Conservation (phyloP, 2,797 vertebrate genomes). For the Tapirus indicus region DNA sequence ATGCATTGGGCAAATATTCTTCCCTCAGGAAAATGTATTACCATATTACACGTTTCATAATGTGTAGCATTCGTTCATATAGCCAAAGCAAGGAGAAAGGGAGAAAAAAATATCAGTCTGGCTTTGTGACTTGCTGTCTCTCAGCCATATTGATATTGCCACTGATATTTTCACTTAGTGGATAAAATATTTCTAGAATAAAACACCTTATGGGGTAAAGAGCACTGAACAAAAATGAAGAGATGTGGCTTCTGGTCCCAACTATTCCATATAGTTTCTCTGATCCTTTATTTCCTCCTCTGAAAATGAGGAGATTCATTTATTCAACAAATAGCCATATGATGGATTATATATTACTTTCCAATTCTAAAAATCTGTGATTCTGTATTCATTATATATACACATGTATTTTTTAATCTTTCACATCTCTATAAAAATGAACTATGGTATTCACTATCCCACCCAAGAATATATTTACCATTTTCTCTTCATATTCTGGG, state of each 20-base stretch:
- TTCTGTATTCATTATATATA: constrained; percentile 25
- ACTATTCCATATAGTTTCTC: neutral
- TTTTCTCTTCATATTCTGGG: constrained; percentile 93
- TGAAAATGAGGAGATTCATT: constrained; percentile 52
- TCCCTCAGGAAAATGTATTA: neutral
- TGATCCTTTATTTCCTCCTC: constrained; percentile 44
- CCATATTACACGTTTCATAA: neutral
- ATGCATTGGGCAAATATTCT: neutral
- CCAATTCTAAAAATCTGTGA: constrained; percentile 56
- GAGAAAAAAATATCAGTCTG: constrained; percentile 34
- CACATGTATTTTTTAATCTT: constrained; percentile 34
- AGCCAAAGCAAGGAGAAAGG: constrained; percentile 21
- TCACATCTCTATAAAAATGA: constrained; percentile 52
- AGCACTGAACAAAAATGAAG: constrained; percentile 36
- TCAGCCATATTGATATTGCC: constrained; percentile 28
- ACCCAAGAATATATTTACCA: constrained; percentile 88
- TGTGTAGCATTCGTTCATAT: constrained; percentile 7
- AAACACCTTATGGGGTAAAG: neutral
- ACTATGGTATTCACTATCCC: constrained; percentile 41
- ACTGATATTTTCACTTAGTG: constrained; percentile 29
- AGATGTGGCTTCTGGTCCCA: constrained; percentile 30
- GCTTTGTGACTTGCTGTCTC: constrained; percentile 30
- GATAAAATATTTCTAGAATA: constrained; percentile 25
- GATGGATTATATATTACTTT: constrained; percentile 36
- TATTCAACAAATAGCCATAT: constrained; percentile 54